Conservation (phyloP, 1,140 invertebrate species). For the Drosophila ogumai region DNA sequence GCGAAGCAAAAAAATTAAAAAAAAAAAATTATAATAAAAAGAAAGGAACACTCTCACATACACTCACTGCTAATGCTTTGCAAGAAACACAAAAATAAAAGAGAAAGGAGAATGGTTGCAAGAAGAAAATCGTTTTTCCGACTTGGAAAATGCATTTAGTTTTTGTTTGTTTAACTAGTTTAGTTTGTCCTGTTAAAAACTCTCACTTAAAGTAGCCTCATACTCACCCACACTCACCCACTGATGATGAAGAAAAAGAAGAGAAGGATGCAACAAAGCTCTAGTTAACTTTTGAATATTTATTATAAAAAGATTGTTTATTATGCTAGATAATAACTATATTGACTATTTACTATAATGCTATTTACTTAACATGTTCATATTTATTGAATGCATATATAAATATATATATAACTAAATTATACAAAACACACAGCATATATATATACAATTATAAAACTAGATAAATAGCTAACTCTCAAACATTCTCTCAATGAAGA, state of each 20-base stretch:
- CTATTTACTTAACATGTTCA: constrained; percentile 74
- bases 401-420: constrained; percentile 35
- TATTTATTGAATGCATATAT: constrained; percentile 75
- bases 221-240: constrained; percentile 21
- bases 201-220: constrained; percentile 48
- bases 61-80: constrained; percentile 48
- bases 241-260: constrained; percentile 3
- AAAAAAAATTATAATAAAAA: constrained; percentile 39
- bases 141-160: constrained; percentile 66
- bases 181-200: constrained; percentile 43
- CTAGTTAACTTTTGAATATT: constrained; percentile 78
- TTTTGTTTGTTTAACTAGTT: constrained; percentile 49
- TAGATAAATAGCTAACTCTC: constrained; percentile 41
- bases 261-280: constrained; percentile 49
- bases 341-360: constrained; percentile 76
- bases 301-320: constrained; percentile 57
- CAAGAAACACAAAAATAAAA: constrained; percentile 15
- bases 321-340: constrained; percentile 70
- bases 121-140: constrained; percentile 33
- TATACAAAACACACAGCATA: constrained; percentile 42
- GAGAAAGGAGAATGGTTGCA: constrained; percentile 20
- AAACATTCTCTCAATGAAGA: constrained; percentile 24
- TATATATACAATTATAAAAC: constrained; percentile 35
- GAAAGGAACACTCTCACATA: constrained; percentile 32
- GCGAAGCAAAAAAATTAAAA: constrained; percentile 70